These are phyloP conservation scores for Thyatira batis DNA, from an alignment of 2,888 invertebrate genomes.

Conservation along the genomic window DNA sequence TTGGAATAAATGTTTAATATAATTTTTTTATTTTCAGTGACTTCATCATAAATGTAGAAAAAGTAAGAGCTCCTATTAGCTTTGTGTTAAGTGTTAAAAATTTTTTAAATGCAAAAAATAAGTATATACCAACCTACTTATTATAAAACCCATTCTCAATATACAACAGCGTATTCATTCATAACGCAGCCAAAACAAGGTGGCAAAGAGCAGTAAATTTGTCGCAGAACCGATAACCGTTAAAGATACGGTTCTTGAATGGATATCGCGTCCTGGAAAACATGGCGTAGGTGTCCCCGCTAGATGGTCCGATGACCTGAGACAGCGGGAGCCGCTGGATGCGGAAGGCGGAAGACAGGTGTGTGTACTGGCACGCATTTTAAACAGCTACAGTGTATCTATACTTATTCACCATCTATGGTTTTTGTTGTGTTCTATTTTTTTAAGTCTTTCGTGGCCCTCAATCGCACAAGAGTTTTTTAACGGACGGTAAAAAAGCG, in stretches of 20 bases:
- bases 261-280: not conserved
- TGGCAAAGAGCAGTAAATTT: not conserved
- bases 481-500: too few species aligned
- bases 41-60: too few species aligned
- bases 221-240: not conserved
- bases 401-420: not conserved
- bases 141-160: too few species aligned
- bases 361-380: not conserved
- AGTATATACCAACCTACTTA: too few species aligned
- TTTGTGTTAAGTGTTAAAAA: too few species aligned
- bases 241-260: not conserved
- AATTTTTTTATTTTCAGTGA: too few species aligned
- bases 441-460: too few species aligned
- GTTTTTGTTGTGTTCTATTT: too few species aligned
- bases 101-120: too few species aligned
- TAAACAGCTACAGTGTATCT: not conserved
- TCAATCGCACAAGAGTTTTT: too few species aligned
- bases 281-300: not conserved
- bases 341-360: conserved; percentile 1
- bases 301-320: conserved; percentile 1
- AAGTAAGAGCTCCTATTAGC: too few species aligned
- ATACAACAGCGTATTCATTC: not conserved
- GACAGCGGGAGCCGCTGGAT: not conserved
- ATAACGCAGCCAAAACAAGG: not conserved
- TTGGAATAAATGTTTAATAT: too few species aligned